Evolutionary conservation across 1,140 invertebrate genomes (phyloP), one percentile per base, ranked within the genome.

Genomic region (Drosophila pseudoobscura): DNA sequence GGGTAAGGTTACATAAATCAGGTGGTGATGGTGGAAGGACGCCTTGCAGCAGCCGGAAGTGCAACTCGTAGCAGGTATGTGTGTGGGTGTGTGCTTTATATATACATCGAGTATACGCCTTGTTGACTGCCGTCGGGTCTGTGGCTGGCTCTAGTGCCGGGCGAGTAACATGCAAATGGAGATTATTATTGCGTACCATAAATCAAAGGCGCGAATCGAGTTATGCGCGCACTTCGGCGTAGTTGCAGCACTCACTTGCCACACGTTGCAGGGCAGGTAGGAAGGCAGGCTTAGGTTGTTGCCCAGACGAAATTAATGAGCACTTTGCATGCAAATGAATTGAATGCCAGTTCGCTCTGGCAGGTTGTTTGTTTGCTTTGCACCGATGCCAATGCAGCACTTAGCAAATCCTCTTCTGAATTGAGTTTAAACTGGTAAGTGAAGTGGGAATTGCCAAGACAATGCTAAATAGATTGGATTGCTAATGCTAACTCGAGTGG

Each of bases 111-210:
- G 78, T 80, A 73, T 77, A 82, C 68, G 78, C 73, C 68, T 24
- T 52, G 69, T 59, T 82, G 70, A 56, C 43, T 73, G 59, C 54
- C 62, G 46, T 31, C 45, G 44, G 68, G 22, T 24, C 20, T 50
- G 11, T 20, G 4, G 39, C n/a, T 24, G 24, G 24, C 24, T 5
- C 24, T 26, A 5, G 24, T 26, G 29, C 35, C 39, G 24, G 3
- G 46, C 50, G 58, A 35, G 63, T 57, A 74, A 82, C 78, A 78
- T 87, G 82, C 70, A 85, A 87, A 88, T 83, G 57, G 57, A 75
- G 83, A 87, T 85, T 85, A 82, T 87, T 87, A 88, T 87, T 87
- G 83, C 83, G 75, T 73, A 69, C 78, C 75, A 82, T 88, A 87
- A 87, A 87, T 87, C 83, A 88, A 72, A 87, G 50, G 59, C 44